Evolutionary conservation across 2,113 vertebrate species (phyloP), one percentile per base, ranked within the genome.

Genomic region (Hypanus sabinus): DNA sequence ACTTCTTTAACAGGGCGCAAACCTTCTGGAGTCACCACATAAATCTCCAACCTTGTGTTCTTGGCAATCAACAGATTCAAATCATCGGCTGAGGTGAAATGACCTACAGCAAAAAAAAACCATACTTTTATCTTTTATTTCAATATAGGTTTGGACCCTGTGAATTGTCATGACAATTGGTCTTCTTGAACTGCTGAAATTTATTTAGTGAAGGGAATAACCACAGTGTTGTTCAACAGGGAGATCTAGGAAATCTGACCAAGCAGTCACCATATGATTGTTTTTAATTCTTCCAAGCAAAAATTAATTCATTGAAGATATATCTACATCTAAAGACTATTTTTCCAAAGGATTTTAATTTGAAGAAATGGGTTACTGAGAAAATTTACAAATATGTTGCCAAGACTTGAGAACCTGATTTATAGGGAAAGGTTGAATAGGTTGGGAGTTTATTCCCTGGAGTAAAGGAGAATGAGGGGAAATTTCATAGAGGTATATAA

Each of bases 1-100:
- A 99, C 98, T 95, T 99, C 99, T 94, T 99, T 99, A 94, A 99
- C 99, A 0, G 99, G 98, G 94, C 99, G 95, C n/a, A 99, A 97
- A n/a, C 99, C 99, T 95, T 99, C 99, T 0, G 99, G 97, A 0
- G 99, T 99, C 94, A 99, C 99, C 62, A 99, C 98, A 79, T 99
- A 99, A 95, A 99, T 99, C 96, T 99, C 99, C 95, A 99, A 96
- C 0, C 99, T 97, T 0, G 99, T 99, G 96, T 99, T 99, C 95
- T 99, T 99, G 80, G 99, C 99, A 0, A 99, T 99, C 94, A 99
- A 96, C 95, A 99, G 96, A 94, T 99, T 99, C 94, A 99, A 96
- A 95, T 99, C 99, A 94, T 99, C 99, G 0, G 98, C 97, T 0
- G 98, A 99, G 16, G 99, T 99, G 96, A 99, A 99, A 95, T 99